Evolutionary conservation across 2,888 invertebrate genomes (phyloP), one percentile per base, ranked within the genome.

Genomic region (Autographa gamma): DNA sequence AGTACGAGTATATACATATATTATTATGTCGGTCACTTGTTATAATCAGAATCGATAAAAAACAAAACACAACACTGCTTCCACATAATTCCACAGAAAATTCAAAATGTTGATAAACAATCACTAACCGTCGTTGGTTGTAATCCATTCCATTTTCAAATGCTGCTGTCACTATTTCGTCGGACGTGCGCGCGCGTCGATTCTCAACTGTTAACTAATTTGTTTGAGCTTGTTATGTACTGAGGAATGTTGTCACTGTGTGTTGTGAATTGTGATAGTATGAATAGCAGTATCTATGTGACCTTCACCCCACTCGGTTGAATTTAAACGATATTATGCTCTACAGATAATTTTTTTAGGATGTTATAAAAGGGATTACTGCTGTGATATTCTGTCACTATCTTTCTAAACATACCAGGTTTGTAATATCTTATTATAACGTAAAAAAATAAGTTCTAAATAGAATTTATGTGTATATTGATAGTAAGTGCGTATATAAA

Each of bases 61-160:
- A 48, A 38, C 38, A 9, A 48, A 48, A 48, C n/a, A 48, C 16
- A 16, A n/a, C 48, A n/a, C 6, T 16, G n/a, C 7, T 6, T 16
- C 6, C 3, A 7, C 2, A 0, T 1, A n/a, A 48, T 48, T 48
- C 7, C 48, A 48, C n/a, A n/a, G n/a, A n/a, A 48, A n/a, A n/a
- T n/a, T 48, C n/a, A 48, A 48, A 48, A 48, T n/a, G 48, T 48
- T 48, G n/a, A 48, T n/a, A 48, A 48, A 48, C n/a, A 48, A 6
- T 48, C 14, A 82, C 86, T 85, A 63, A 93, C 93, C 92, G 69
- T 89, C 85, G 43, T 87, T 83, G 43, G 92, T 89, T n/a, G 71
- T 83, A 54, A 81, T 85, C 88, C 87, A 90, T 82, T 92, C 90
- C 93, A 93, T 93, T 81, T 82, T 85, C 25, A 71, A 72, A 63